Evolutionary conservation across 2,888 invertebrate genomes (phyloP).

Genomic region (Spatulosminthurus flaviceps): DNA sequence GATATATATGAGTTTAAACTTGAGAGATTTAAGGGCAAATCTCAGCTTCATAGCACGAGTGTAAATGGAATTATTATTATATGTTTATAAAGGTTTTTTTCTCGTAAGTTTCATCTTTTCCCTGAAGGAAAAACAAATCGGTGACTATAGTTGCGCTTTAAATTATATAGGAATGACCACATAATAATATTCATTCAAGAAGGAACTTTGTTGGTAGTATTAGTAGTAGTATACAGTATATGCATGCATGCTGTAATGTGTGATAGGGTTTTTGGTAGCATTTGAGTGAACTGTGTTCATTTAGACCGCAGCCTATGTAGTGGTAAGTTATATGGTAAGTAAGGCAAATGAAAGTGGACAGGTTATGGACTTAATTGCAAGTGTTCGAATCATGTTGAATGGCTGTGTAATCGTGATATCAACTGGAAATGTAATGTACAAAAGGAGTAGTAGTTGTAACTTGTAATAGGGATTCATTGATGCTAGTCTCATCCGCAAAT

Average conservation of each 20-base stretch:
- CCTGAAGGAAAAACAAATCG: neutral
- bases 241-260: too few species aligned
- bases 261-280: too few species aligned
- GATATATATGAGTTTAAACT: neutral
- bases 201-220: too few species aligned
- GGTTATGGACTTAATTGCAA: neutral
- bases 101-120: neutral
- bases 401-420: neutral
- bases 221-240: too few species aligned
- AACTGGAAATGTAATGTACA: neutral
- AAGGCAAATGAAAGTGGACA: slow-evolving; percentile 18
- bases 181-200: too few species aligned
- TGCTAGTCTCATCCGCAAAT: neutral
- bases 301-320: too few species aligned
- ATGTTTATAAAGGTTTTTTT: slow-evolving; percentile 1
- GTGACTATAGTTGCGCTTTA: neutral
- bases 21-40: neutral
- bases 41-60: neutral
- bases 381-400: slow-evolving; percentile 6
- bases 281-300: too few species aligned
- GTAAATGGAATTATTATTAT: neutral
- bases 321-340: neutral
- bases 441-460: too few species aligned
- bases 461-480: neutral
- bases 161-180: too few species aligned